Evolutionary conservation across 1,140 invertebrate species (phyloP).

Genomic region (Bombus breviceps): DNA sequence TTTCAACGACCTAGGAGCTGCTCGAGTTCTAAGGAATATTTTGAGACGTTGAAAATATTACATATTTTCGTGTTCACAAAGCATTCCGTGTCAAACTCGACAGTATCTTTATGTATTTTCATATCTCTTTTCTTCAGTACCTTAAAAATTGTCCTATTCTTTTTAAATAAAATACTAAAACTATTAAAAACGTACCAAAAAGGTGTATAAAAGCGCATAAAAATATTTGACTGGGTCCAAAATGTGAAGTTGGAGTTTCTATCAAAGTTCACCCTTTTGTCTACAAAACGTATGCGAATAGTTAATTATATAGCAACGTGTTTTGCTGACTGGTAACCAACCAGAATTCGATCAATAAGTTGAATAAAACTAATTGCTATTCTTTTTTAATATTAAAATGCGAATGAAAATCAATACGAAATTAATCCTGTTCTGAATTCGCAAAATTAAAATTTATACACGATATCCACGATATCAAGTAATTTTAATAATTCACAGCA

Average conservation of each 20-base stretch:
- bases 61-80: neutral
- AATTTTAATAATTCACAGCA: too few relatives aligned
- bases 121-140: neutral
- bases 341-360: slow-evolving; percentile 21
- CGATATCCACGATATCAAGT: too few relatives aligned
- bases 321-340: slow-evolving; percentile 23
- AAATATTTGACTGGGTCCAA: neutral
- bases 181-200: too few relatives aligned
- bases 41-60: neutral
- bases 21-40: neutral
- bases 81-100: neutral
- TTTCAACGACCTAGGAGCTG: neutral
- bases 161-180: too few relatives aligned
- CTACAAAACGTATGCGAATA: neutral
- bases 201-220: neutral
- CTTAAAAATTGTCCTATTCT: too few relatives aligned
- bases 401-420: too few relatives aligned
- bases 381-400: neutral
- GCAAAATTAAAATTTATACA: neutral
- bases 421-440: too few relatives aligned
- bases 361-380: slow-evolving; percentile 4
- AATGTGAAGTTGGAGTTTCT: neutral
- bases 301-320: slow-evolving; percentile 43
- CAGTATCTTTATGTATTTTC: neutral
- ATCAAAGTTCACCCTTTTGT: neutral